Percentiles rank a stretch among this genome's conserved stretches.
Evolutionary conservation across 2,797 vertebrate genomes (phyloP).

Genomic region (Limnodromus scolopaceus): DNA sequence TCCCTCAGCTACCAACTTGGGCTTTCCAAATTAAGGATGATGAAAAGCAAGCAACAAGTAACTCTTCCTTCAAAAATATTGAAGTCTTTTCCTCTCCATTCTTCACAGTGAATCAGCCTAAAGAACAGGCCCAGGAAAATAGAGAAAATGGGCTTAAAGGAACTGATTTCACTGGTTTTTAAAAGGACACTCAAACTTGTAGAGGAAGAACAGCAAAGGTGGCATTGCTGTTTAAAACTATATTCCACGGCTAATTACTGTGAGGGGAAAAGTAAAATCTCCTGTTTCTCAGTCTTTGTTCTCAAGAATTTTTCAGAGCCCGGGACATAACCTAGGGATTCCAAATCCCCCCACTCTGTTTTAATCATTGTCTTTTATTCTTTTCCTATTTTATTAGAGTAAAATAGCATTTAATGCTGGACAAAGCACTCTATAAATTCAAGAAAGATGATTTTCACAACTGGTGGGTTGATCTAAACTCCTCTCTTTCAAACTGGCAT

Average conservation of each 20-base stretch:
- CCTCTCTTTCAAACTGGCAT: not conserved
- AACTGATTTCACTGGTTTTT: not conserved
- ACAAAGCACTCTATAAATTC: not conserved
- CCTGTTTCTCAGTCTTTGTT: not conserved
- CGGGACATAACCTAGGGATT: not conserved
- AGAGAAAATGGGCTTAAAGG: not conserved
- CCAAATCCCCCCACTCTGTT: not conserved
- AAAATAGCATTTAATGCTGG: not conserved
- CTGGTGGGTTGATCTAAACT: not conserved
- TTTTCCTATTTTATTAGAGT: not conserved
- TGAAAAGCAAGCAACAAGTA: not conserved
- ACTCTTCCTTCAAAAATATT: not conserved
- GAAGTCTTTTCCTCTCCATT: not conserved
- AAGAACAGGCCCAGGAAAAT: not conserved
- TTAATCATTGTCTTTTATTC: not conserved
- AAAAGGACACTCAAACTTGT: fast-evolving
- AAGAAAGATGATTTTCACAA: not conserved
- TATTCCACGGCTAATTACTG: not conserved
- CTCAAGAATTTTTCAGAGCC: not conserved
- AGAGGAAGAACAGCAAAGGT: not conserved
- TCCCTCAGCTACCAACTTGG: not conserved
- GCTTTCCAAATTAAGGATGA: not conserved
- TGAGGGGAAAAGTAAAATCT: not conserved
- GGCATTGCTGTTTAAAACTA: not conserved
- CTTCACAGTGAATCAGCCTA: not conserved